Conservation (phyloP, 2,888 invertebrate species). For the Drosophila pseudotakahashii region DNA sequence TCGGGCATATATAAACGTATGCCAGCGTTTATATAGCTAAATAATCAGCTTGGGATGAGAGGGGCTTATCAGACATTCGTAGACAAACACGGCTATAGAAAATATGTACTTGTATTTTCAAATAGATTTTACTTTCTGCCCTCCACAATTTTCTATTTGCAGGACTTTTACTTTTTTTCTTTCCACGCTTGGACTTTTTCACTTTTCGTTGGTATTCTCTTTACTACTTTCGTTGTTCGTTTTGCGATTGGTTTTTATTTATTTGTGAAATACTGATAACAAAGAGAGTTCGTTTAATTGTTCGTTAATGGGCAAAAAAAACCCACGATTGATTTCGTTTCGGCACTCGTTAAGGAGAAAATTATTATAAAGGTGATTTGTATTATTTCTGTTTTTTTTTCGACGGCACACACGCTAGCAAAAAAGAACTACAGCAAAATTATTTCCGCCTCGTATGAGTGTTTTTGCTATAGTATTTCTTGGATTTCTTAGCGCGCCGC, state of each 20-base stretch:
- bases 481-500: conserved; percentile 65
- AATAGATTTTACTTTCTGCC: conserved; percentile 14
- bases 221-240: conserved; percentile 34
- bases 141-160: conserved; percentile 14
- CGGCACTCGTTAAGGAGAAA: conserved; percentile 46
- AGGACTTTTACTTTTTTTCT: conserved; percentile 35
- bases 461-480: conserved; percentile 28
- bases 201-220: conserved; percentile 37
- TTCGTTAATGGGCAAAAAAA: conserved; percentile 65
- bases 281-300: conserved; percentile 68
- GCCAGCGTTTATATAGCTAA: conserved; percentile 6
- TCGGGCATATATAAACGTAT: conserved; percentile 31
- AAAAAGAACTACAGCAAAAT: conserved; percentile 39
- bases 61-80: conserved; percentile 27
- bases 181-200: conserved; percentile 17
- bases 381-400: conserved; percentile 20
- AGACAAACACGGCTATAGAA: conserved; percentile 8
- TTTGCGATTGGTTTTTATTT: conserved; percentile 15
- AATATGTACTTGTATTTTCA: not conserved
- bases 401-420: conserved; percentile 39
- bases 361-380: conserved; percentile 20
- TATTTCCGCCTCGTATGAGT: conserved; percentile 39
- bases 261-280: conserved; percentile 68
- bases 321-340: conserved; percentile 55
- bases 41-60: conserved; percentile 34